phyloP scores from a whole-genome alignment of 2,888 invertebrate genomes.

The Parascotia fuliginaria region DNA sequence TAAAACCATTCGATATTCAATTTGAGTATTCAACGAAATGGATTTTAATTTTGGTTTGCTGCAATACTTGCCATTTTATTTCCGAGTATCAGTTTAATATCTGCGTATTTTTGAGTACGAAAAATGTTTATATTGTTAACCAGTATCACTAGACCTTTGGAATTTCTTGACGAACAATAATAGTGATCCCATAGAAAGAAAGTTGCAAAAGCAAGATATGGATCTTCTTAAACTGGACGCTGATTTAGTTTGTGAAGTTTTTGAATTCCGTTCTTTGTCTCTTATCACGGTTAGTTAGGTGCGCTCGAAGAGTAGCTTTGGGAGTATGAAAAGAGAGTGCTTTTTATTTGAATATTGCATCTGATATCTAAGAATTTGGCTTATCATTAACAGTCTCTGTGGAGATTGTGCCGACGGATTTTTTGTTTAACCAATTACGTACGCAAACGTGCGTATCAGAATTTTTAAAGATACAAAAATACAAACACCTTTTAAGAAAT shows the following conservation, averaged over 20 bases:
- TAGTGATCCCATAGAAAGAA: conserved; percentile 23
- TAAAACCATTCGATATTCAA: conserved; percentile 55
- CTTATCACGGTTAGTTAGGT: conserved; percentile 79
- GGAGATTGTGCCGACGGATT: conserved; percentile 41
- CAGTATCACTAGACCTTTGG: conserved; percentile 23
- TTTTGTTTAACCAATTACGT: conserved; percentile 56
- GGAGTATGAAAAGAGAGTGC: conserved; percentile 66
- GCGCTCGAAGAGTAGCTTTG: conserved; percentile 60
- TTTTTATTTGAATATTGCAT: conserved; percentile 73
- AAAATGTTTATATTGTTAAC: conserved; percentile 37
- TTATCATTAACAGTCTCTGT: conserved; percentile 58
- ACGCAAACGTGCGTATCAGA: conserved; percentile 14
- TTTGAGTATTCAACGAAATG: conserved; percentile 50
- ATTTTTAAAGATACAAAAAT: conserved; percentile 7
- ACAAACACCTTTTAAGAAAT: conserved; percentile 17
- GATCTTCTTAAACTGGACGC: conserved; percentile 57
- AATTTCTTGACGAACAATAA: conserved; percentile 22
- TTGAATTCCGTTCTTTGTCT: conserved; percentile 66
- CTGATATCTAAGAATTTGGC: conserved; percentile 67
- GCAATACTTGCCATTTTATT: conserved; percentile 37
- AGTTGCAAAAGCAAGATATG: conserved; percentile 35
- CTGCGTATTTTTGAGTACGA: conserved; percentile 26
- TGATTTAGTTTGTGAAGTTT: conserved; percentile 68
- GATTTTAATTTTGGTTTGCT: conserved; percentile 52
- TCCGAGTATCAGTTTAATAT: conserved; percentile 29